Evolutionary conservation across 2,797 vertebrate species (phyloP), one percentile per base, ranked within the genome.

Genomic region (Scomberomorus guttatus): DNA sequence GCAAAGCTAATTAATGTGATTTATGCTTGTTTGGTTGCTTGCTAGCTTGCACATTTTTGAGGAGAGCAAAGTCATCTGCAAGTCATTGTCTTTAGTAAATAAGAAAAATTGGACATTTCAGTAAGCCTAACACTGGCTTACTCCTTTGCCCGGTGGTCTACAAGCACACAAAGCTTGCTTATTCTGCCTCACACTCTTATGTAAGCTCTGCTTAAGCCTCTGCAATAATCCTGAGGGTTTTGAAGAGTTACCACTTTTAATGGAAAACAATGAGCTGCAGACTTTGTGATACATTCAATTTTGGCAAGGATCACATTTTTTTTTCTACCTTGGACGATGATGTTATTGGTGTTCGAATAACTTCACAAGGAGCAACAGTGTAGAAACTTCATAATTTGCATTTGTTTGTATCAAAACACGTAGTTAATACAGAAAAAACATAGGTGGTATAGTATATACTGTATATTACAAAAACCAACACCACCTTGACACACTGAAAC

Each of bases 1-100:
- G 90, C 93, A 92, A 75, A 87, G 80, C 81, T 93, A 93, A 93
- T 93, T 92, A 91, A 92, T 87, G 83, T 93, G 94, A 94, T 95
- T 93, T 92, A 93, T 92, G 91, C 89, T 85, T 90, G 89, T 94
- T 93, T 91, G 85, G 85, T 85, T 84, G 86, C 89, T 87, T 90
- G 90, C 93, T 90, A 90, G 89, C 86, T 90, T 91, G 91, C 92
- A 92, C 86, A 92, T 93, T 93, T 94, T 92, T 93, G 90, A 92
- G 87, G 92, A 81, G 78, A 91, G 85, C 79, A 87, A 82, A 91
- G 85, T 94, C 91, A 94, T 94, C 93, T 93, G 93, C 86, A 92
- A 93, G 88, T 90, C 89, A 92, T 93, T 94, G 91, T 92, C 91
- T 93, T 88, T 83, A 85, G 90, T 91, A 90, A 94, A 93, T 91